Evolutionary conservation across 2,797 vertebrate species (phyloP).

Genomic region (Arnoldichthys spilopterus): DNA sequence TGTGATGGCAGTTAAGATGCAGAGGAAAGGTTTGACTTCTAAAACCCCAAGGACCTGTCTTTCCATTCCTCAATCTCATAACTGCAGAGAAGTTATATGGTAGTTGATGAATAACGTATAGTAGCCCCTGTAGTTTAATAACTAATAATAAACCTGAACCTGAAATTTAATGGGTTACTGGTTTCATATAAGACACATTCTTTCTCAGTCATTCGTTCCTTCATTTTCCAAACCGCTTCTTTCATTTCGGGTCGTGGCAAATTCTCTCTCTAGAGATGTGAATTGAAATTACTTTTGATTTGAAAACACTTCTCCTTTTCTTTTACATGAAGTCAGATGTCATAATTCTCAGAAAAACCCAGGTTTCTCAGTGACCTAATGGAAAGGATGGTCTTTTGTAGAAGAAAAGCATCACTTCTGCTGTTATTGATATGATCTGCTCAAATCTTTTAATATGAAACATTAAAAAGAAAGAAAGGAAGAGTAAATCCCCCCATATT

Average conservation of each 20-base stretch:
- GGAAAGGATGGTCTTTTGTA: background rate
- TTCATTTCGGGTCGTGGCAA: background rate
- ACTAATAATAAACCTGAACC: background rate
- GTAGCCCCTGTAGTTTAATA: background rate
- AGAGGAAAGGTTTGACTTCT: background rate
- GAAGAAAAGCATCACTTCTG: background rate
- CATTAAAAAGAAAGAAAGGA: background rate
- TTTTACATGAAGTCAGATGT: background rate
- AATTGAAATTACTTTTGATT: background rate
- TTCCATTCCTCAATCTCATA: background rate
- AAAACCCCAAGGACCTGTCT: background rate
- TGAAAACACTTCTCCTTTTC: constrained; percentile 12
- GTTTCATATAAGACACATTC: too few relatives aligned
- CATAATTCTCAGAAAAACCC: background rate
- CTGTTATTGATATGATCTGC: background rate
- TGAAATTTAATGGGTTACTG: background rate
- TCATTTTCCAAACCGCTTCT: too few relatives aligned
- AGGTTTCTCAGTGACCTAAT: background rate
- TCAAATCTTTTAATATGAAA: background rate
- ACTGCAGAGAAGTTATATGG: background rate
- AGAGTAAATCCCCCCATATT: background rate
- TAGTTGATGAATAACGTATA: background rate
- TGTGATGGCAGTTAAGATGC: background rate
- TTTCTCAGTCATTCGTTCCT: too few relatives aligned
- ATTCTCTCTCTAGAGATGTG: background rate